phyloP scores from a whole-genome alignment of 2,113 vertebrate genomes.

The Cyrtonyx montezumae region DNA sequence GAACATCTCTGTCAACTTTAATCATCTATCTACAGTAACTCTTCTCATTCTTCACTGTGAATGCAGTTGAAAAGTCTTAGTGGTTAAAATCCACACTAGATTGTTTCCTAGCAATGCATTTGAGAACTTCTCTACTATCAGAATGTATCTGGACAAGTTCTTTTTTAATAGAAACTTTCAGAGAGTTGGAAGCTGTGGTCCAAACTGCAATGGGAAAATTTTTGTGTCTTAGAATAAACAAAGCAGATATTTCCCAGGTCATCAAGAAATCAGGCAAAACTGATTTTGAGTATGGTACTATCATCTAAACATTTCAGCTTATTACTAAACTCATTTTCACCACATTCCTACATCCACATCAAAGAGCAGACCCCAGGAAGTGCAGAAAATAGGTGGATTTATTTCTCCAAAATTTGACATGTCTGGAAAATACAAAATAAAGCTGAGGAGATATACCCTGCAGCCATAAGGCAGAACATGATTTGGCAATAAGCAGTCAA shows the following conservation, averaged over 20 bases:
- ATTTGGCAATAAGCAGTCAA: neutral
- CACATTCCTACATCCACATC: rapidly evolving
- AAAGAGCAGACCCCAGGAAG: neutral
- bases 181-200: neutral
- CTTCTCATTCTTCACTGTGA: neutral
- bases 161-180: neutral
- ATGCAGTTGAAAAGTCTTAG: neutral
- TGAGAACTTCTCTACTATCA: neutral
- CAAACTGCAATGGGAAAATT: neutral
- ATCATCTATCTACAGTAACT: neutral
- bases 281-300: neutral
- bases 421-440: neutral
- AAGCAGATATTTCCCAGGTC: neutral
- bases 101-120: neutral
- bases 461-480: neutral
- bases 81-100: neutral
- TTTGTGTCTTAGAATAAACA: neutral
- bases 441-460: neutral
- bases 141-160: neutral
- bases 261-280: neutral
- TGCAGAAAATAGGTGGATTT: neutral
- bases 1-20: neutral
- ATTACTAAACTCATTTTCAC: neutral
- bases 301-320: neutral
- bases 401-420: neutral